Evolutionary conservation across 2,113 vertebrate genomes (phyloP).

Genomic region (Amphilophus citrinellus): DNA sequence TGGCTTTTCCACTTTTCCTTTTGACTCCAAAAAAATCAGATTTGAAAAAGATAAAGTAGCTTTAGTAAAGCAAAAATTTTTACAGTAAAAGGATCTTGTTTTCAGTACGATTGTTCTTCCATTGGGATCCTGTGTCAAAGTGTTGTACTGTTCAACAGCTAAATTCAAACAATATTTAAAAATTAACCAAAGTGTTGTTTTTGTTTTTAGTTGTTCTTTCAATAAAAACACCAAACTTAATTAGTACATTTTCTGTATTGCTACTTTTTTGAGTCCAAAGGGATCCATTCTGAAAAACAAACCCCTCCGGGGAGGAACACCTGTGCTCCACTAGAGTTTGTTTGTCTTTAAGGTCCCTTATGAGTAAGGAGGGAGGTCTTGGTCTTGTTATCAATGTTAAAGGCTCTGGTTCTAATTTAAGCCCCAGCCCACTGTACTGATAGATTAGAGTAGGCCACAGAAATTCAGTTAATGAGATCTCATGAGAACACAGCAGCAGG

Average conservation of each 20-base stretch:
- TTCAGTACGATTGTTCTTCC: no score
- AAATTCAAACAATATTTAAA: no score
- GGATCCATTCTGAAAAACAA: constrained; percentile 69
- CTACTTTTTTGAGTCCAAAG: constrained; percentile 14
- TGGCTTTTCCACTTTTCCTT: neutral
- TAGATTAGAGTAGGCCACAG: constrained; percentile 2
- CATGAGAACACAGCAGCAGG: constrained; percentile 42
- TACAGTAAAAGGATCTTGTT: no score
- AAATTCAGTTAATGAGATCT: constrained; percentile 68
- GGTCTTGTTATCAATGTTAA: constrained; percentile 23
- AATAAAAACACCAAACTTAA: constrained; percentile 44
- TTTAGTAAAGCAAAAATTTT: no score
- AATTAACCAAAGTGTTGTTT: no score
- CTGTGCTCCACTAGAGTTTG: constrained; percentile 59
- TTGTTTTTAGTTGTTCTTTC: neutral
- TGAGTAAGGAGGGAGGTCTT: constrained; percentile 5
- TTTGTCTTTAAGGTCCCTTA: constrained; percentile 67
- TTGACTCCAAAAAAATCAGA: fast-evolving
- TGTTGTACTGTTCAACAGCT: neutral
- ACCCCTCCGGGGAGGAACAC: constrained; percentile 52
- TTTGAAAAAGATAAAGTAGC: no score
- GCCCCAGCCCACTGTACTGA: constrained; percentile 1
- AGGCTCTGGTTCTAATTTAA: constrained; percentile 29
- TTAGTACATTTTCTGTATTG: constrained; percentile 47
- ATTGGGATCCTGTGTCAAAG: no score